A percentile compares a stretch with the other conserved stretches of the same genome.
Conservation (phyloP, 2,888 invertebrate species). For the Mesochorus sp. region DNA sequence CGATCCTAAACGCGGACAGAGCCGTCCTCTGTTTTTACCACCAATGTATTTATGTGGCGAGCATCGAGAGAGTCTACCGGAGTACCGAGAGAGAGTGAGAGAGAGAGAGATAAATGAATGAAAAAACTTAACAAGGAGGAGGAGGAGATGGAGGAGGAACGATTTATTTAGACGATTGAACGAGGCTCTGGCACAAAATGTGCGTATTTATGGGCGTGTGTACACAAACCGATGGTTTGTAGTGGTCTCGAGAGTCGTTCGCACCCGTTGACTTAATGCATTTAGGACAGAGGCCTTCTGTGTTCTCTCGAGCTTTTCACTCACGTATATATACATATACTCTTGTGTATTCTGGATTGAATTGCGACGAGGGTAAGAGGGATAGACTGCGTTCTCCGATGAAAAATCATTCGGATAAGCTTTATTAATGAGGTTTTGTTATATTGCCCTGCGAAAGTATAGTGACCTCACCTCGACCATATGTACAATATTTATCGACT, state of each 20-base stretch:
- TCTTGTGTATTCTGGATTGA: too few species aligned
- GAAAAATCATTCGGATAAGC: too few species aligned
- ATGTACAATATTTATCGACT: too few species aligned
- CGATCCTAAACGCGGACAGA: slow-evolving; percentile 50
- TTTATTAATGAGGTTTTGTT: too few species aligned
- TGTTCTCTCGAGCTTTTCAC: slow-evolving; percentile 54
- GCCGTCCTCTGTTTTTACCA: slow-evolving; percentile 52
- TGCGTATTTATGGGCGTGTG: neutral
- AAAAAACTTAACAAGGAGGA: neutral
- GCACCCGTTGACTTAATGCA: slow-evolving; percentile 53
- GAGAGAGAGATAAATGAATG: neutral
- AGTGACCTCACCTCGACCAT: too few species aligned
- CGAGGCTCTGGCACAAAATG: neutral
- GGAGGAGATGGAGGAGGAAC: slow-evolving; percentile 34
- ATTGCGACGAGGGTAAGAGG: too few species aligned
- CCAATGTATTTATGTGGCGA: neutral
- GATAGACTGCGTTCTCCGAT: too few species aligned
- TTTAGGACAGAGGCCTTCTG: slow-evolving; percentile 72
- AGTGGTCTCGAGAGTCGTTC: neutral
- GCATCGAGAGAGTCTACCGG: slow-evolving; percentile 55
- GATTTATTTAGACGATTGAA: slow-evolving; percentile 70
- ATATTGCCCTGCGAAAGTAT: too few species aligned
- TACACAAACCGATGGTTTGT: neutral
- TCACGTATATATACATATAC: neutral
- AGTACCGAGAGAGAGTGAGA: slow-evolving; percentile 6